phyloP scores from a whole-genome alignment of 2,888 invertebrate species.

The Drosophila phalerata region DNA sequence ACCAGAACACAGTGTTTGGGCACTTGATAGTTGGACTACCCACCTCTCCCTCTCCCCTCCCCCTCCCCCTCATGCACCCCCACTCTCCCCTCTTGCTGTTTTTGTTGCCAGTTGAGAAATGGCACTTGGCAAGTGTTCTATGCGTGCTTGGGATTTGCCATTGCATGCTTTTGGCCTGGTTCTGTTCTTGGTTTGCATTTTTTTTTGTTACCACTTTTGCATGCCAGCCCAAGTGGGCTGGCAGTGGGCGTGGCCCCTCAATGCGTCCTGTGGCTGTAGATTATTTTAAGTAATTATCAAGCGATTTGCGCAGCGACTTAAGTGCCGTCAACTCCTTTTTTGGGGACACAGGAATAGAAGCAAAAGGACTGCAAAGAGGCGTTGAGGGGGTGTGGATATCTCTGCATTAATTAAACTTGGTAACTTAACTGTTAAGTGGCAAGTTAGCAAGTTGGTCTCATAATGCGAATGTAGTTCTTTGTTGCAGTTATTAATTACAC shows the following conservation, averaged over 20 bases:
- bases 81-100: slow-evolving; percentile 22
- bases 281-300: slow-evolving; percentile 81
- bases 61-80: background rate
- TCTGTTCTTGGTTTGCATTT: slow-evolving; percentile 29
- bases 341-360: background rate
- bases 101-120: slow-evolving; percentile 69
- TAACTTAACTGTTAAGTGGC: slow-evolving; percentile 57
- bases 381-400: slow-evolving; percentile 1
- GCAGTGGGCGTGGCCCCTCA: slow-evolving; percentile 28
- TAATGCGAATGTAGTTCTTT: slow-evolving; percentile 5
- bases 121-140: slow-evolving; percentile 61
- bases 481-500: background rate
- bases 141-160: slow-evolving; percentile 69
- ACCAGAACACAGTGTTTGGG: slow-evolving; percentile 14
- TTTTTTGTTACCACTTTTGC: slow-evolving; percentile 44
- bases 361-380: too few relatives aligned
- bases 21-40: slow-evolving; percentile 24
- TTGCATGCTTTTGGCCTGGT: slow-evolving; percentile 55
- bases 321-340: slow-evolving; percentile 56
- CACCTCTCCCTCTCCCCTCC: background rate
- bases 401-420: slow-evolving; percentile 69
- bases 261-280: slow-evolving; percentile 62
- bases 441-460: slow-evolving; percentile 53
- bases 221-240: slow-evolving; percentile 29
- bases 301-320: slow-evolving; percentile 74